Percentiles rank a stretch among this genome's conserved stretches.
These are phyloP conservation scores for Eubasilissa splendida DNA, from an alignment of 2,888 invertebrate genomes.

Conservation along the genomic window DNA sequence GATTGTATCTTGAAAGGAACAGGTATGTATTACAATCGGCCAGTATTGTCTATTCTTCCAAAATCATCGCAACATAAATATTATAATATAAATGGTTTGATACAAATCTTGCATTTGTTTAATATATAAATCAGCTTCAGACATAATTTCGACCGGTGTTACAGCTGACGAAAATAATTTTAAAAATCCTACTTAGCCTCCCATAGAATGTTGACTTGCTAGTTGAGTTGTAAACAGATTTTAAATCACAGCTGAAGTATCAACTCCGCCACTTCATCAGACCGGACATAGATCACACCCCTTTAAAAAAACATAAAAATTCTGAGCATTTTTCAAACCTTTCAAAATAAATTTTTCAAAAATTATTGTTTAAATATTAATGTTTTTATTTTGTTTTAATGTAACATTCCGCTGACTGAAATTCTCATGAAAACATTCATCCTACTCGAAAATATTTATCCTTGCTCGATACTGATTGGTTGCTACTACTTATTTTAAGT, in stretches of 20 bases:
- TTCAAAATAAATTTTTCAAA: too few species aligned
- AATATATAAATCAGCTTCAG: background rate
- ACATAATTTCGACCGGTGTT: background rate
- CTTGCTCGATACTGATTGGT: slow-evolving; percentile 47
- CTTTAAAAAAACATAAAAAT: background rate
- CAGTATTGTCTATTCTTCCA: background rate
- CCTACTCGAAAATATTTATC: slow-evolving; percentile 33
- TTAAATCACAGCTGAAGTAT: too few species aligned
- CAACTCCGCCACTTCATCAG: too few species aligned
- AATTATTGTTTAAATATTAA: too few species aligned
- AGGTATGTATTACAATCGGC: slow-evolving; percentile 63
- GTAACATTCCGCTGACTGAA: too few species aligned
- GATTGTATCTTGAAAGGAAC: slow-evolving; percentile 97
- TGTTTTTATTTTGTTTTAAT: too few species aligned
- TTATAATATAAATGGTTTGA: background rate
- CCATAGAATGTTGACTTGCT: too few species aligned
- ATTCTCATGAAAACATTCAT: too few species aligned
- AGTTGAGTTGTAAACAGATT: too few species aligned
- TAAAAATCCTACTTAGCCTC: too few species aligned
- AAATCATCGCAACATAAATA: background rate
- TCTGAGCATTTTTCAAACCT: slow-evolving; percentile 26
- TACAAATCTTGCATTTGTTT: background rate
- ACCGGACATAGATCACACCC: too few species aligned
- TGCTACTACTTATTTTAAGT: slow-evolving; percentile 43
- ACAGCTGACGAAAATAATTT: too few species aligned